Conservation (phyloP, 2,113 vertebrate genomes). For the Patagioenas fasciata region DNA sequence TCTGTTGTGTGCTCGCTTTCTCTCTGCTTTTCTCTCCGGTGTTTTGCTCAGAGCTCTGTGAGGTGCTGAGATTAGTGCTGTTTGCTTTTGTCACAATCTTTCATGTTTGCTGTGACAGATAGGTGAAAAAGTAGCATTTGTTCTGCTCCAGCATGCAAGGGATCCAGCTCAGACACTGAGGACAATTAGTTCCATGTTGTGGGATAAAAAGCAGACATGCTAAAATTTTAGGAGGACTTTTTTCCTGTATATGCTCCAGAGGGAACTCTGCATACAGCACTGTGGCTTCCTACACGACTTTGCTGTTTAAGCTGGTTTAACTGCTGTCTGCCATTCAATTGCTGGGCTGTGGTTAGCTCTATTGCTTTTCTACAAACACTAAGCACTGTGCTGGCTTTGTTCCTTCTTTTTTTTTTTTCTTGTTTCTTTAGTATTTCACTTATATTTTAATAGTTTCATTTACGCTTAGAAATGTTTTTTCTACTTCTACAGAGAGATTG, state of each 20-base stretch:
- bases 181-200: slow-evolving; percentile 3
- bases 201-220: slow-evolving; percentile 39
- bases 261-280: not conserved
- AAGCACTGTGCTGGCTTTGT: not conserved
- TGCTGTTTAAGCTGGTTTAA: slow-evolving; percentile 19
- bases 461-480: not conserved
- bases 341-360: slow-evolving; percentile 31
- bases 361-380: not conserved
- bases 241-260: not conserved
- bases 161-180: slow-evolving; percentile 1
- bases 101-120: slow-evolving; percentile 30
- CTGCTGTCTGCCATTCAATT: not conserved
- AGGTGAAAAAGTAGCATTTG: slow-evolving; percentile 45
- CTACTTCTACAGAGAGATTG: not conserved
- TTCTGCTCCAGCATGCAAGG: slow-evolving; percentile 20
- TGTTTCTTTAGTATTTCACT: not conserved
- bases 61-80: slow-evolving; percentile 17
- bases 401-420: not conserved
- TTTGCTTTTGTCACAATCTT: slow-evolving; percentile 29
- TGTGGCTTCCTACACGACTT: slow-evolving; percentile 32
- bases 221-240: not conserved
- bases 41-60: not conserved
- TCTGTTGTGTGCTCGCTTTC: not conserved
- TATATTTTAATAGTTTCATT: slow-evolving; percentile 31
- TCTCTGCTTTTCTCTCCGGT: not conserved